These are phyloP conservation scores for Pachypsylla venusta DNA, from an alignment of 1,140 invertebrate species.

Conservation along the genomic window DNA sequence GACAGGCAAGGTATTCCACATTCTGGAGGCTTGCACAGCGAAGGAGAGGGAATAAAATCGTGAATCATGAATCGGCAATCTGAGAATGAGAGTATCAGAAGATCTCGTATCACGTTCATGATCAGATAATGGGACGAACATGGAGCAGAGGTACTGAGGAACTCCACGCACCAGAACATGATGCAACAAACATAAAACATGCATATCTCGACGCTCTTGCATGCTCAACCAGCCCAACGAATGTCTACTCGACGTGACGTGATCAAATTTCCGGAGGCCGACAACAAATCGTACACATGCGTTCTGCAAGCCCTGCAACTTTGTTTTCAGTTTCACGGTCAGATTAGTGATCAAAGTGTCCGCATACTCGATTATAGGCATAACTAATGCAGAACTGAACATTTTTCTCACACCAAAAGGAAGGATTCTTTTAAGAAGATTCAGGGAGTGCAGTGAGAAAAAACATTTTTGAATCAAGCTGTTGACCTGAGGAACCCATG, in stretches of 20 bases:
- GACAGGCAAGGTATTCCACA: too few relatives aligned
- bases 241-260: background rate
- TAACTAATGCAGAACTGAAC: background rate
- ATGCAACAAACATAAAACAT: background rate
- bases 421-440: background rate
- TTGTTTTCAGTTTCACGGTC: background rate
- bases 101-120: background rate
- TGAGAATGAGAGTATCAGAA: background rate
- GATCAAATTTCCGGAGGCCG: background rate
- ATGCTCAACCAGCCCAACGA: background rate
- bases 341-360: background rate
- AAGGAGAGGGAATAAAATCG: background rate
- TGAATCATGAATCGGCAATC: background rate
- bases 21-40: background rate
- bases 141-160: background rate
- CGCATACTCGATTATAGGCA: background rate
- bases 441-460: background rate
- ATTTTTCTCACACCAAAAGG: background rate
- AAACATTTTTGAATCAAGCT: background rate
- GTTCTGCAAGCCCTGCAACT: background rate
- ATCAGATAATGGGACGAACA: background rate
- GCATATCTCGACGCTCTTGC: background rate
- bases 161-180: background rate
- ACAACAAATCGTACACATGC: background rate
- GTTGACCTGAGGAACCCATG: background rate